These are phyloP conservation scores for Clanis bilineata DNA, from an alignment of 2,888 invertebrate species.

Conservation along the genomic window DNA sequence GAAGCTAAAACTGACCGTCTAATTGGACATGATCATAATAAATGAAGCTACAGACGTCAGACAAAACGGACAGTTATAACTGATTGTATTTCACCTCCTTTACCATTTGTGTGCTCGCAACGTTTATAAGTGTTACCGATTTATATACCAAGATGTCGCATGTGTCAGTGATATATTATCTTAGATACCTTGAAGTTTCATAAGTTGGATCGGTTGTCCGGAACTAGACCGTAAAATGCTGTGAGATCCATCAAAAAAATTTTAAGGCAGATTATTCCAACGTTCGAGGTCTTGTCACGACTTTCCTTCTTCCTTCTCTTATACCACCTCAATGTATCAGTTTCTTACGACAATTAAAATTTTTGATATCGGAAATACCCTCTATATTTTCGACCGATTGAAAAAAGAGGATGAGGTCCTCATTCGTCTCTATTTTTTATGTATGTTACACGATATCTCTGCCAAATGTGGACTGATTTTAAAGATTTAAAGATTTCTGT, in stretches of 20 bases:
- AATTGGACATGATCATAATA: not conserved
- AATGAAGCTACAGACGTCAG: not conserved
- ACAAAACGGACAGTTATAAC: constrained; percentile 1
- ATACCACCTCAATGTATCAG: too few species aligned
- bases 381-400: too few species aligned
- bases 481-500: too few species aligned
- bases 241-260: not conserved
- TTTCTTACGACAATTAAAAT: too few species aligned
- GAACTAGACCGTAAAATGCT: constrained; percentile 5
- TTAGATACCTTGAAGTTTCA: constrained; percentile 4
- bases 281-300: not conserved
- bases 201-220: not conserved
- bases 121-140: constrained; percentile 28
- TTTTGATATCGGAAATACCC: too few species aligned
- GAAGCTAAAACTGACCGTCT: not conserved
- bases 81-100: not conserved
- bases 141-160: constrained; percentile 33
- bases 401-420: too few species aligned
- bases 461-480: too few species aligned
- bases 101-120: constrained; percentile 12
- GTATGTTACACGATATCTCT: too few species aligned
- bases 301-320: too few species aligned
- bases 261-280: not conserved
- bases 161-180: constrained; percentile 36
- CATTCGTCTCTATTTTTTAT: too few species aligned